Evolutionary conservation across 2,888 invertebrate genomes (phyloP), one percentile per base, ranked within the genome.

Genomic region (Toxonevra muliebris): DNA sequence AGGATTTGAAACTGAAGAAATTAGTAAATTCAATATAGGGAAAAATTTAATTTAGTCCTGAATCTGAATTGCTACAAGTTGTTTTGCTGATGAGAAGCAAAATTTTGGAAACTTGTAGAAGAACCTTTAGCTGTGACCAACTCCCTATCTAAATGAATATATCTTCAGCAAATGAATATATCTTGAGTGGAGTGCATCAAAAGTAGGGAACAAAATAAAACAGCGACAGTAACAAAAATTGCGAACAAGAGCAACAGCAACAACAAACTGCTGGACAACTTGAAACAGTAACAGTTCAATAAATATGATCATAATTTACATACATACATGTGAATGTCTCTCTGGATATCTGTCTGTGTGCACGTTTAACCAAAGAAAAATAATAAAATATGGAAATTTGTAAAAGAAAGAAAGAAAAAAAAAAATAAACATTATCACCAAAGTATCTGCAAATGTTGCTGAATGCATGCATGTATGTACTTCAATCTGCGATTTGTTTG

Each of bases 261-360:
- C 61, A 62, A 67, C 48, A 57, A 52, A 53, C 63, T 54, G 41
- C 58, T 55, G 64, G 66, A 62, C 70, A 70, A 65, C 55, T 71
- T 62, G 66, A 55, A 70, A 71, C 69, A 70, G 68, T 72, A 71
- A 72, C 70, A 73, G 69, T 71, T 73, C 72, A 74, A 73, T 73
- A 75, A 74, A 72, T 72, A 57, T 69, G 62, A 61, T 68, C 69
- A 71, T 75, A 71, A 71, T 70, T 73, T 73, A 69, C 73, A 72
- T 71, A 70, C 20, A 54, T 13, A 55, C 40, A 55, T 10, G 40
- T 30, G 7, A n/a, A 30, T 30, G 30, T 30, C 30, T 30, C 30
- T 30, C 30, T 2, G 30, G 11, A 15, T 61, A 15, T 61, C 30
- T 11, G n/a, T 61, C 48, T n/a, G 30, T 17, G 3, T 40, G 40